Percentiles rank a stretch among this genome's conserved stretches.
These are phyloP conservation scores for Tragopan temminckii DNA, from an alignment of 2,797 vertebrate species.

Conservation along the genomic window DNA sequence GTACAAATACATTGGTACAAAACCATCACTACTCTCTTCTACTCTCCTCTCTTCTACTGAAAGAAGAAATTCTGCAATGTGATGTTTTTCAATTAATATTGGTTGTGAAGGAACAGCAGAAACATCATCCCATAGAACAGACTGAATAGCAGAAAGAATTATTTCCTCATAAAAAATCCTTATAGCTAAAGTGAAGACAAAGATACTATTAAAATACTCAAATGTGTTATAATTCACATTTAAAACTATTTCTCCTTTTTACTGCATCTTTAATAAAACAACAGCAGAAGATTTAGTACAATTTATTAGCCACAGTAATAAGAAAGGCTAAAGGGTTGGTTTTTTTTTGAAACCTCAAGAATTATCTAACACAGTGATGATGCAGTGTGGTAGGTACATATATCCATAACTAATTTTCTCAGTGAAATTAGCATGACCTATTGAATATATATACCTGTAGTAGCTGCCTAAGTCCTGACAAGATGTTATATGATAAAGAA, in stretches of 20 bases:
- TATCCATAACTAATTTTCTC: neutral
- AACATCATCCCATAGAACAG: neutral
- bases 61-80: neutral
- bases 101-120: neutral
- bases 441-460: neutral
- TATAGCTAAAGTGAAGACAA: neutral
- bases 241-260: neutral
- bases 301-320: neutral
- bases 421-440: neutral
- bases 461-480: neutral
- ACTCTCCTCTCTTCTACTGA: neutral
- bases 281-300: neutral
- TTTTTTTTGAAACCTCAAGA: neutral
- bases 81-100: neutral
- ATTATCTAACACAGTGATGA: neutral
- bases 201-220: neutral
- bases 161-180: neutral
- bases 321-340: neutral
- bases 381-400: neutral
- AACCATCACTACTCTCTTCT: neutral
- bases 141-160: neutral
- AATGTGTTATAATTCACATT: neutral
- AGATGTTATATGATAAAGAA: neutral
- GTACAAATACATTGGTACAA: neutral
- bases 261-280: neutral